These are phyloP conservation scores for Lepidochitona cinerea DNA, from an alignment of 2,888 invertebrate genomes.

Conservation along the genomic window DNA sequence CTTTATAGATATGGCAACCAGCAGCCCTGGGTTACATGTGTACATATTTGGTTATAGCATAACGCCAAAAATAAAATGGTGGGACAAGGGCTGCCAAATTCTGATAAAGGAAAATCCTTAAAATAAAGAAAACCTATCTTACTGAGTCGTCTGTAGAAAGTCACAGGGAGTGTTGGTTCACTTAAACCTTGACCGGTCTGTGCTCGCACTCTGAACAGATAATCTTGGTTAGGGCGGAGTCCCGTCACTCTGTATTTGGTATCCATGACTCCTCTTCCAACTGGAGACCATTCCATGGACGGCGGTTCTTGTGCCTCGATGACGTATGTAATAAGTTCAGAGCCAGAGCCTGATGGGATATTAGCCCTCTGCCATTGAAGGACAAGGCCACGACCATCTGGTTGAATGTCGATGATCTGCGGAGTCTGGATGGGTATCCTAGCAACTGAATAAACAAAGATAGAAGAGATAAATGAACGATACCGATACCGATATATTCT, in stretches of 20 bases:
- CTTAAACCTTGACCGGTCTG: conserved; percentile 97
- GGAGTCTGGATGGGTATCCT: conserved; percentile 54
- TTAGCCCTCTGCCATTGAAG: conserved; percentile 60
- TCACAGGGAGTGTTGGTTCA: conserved; percentile 93
- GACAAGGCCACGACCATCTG: conserved; percentile 25
- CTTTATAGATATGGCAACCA: no score
- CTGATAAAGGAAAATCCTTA: no score
- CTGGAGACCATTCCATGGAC: conserved; percentile 38
- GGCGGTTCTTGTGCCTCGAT: conserved; percentile 31
- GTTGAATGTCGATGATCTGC: conserved; percentile 38
- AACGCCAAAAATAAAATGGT: no score
- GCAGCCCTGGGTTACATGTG: no score
- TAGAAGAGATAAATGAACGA: no score
- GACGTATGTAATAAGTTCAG: conserved; percentile 15
- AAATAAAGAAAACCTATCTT: no score
- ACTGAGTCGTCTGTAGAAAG: conserved; percentile 42
- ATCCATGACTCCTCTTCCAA: conserved; percentile 40
- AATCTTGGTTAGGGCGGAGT: conserved; percentile 92
- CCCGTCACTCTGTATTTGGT: conserved; percentile 48
- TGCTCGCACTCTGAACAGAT: conserved; percentile 94
- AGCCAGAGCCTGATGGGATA: conserved; percentile 32
- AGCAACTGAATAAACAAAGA: conserved; percentile 34
- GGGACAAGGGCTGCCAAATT: no score
- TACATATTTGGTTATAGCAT: no score
- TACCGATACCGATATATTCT: no score